phyloP scores from a whole-genome alignment of 2,797 vertebrate genomes.

The Clarias pachynema region DNA sequence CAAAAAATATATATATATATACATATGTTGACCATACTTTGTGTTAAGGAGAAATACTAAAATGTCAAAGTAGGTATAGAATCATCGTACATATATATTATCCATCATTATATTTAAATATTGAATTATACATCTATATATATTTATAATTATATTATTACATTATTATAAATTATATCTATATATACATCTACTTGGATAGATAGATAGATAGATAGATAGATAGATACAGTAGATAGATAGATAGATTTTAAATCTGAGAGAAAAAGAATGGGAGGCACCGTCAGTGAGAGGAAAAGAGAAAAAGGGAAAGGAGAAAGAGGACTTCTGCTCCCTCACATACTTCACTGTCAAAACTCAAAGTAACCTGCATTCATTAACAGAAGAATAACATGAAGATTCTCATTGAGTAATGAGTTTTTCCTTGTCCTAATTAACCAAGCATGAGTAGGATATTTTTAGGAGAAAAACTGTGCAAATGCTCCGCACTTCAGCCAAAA shows the following conservation, averaged over 20 bases:
- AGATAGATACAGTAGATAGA: neutral
- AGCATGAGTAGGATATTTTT: constrained; percentile 70
- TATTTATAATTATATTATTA: too few species aligned
- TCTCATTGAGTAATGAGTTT: constrained; percentile 86
- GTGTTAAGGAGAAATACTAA: neutral
- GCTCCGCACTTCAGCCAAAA: constrained; percentile 71
- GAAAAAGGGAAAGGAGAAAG: constrained; percentile 38
- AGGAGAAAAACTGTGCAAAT: constrained; percentile 69
- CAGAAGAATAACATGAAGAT: constrained; percentile 77
- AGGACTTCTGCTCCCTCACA: constrained; percentile 57
- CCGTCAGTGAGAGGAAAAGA: neutral
- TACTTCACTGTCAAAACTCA: constrained; percentile 79
- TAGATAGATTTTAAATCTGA: neutral
- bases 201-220: neutral
- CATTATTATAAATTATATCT: too few species aligned
- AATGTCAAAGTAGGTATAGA: neutral
- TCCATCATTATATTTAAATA: neutral
- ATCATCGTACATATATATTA: neutral
- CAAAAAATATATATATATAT: neutral
- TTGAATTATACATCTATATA: too few species aligned
- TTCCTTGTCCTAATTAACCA: constrained; percentile 84
- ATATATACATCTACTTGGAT: neutral
- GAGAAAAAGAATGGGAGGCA: constrained; percentile 7
- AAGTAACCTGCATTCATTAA: constrained; percentile 76
- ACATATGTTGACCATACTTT: neutral